Base-by-base conservation (phyloP, 1,140 invertebrate species). In the Marisa cornuarietis region DNA sequence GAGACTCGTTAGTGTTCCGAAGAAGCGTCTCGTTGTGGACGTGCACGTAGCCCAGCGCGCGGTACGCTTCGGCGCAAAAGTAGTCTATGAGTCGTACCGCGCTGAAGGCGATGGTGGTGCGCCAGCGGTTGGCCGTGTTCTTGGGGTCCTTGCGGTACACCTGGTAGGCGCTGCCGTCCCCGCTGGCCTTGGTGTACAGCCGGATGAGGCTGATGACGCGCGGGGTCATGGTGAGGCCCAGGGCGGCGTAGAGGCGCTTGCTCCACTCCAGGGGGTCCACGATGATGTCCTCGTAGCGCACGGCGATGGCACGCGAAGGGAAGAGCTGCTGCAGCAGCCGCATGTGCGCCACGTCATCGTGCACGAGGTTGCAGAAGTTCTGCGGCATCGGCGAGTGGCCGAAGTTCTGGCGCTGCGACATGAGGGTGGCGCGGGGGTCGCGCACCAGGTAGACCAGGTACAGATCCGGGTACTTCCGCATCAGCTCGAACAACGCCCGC, bases 241-340 rank as follows among this genome's bases (percentile, higher is more conserved):
- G n/a, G 13, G 76, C 69, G 9, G 26, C 20, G 71, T 77, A 81
- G 20, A 81, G 18, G 8, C 71, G 68, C 20, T 31, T 18, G 22
- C 75, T 71, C 49, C 24, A 71, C 58, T 13, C 51, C 20, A 72
- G 52, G 7, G 77, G 77, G 20, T 79, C 77, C 14, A n/a, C 6
- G 58, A 26, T 31, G 26, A 79, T 49, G 71, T 79, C 77, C 51
- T 79, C 77, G 71, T 79, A 79, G 0, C 77, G 68, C 20, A 79
- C 52, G 42, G 71, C 26, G 22, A 79, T 68, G 52, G 69, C 52
- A 8, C 76, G 62, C 24, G 10, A 18, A 6, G 76, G 76, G 24
- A 77, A 77, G 14, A 63, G n/a, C 49, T 69, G n/a, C 68, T 72
- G 68, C 71, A 71, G 26, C 26, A 71, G 77, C 58, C n/a, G 22